phyloP scores from a whole-genome alignment of 2,797 vertebrate species.

The Ficedula albicollis region DNA sequence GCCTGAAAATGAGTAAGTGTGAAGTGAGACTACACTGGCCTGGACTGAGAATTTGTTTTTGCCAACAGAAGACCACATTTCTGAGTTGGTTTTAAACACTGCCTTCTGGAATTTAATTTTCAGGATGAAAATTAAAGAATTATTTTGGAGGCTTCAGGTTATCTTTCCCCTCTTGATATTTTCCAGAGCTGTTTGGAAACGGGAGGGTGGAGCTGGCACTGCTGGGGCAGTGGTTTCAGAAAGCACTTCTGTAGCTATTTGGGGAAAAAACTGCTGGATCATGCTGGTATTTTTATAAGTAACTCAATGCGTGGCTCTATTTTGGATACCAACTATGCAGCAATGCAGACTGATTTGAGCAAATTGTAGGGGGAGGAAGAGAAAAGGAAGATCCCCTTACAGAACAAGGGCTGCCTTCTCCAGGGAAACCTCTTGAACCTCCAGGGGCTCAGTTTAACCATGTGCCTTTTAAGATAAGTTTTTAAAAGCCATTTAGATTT shows the following conservation, averaged over 20 bases:
- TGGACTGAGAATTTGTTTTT: conserved; percentile 27
- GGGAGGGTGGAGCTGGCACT: conserved; percentile 1
- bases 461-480: background rate
- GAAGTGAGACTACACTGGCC: conserved; percentile 30
- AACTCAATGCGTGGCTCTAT: background rate
- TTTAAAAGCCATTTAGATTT: background rate
- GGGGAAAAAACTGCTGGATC: background rate
- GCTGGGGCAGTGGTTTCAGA: background rate
- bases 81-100: conserved; percentile 54
- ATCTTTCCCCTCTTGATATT: background rate
- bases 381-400: background rate
- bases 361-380: background rate
- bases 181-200: conserved; percentile 7
- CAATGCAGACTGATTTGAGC: background rate
- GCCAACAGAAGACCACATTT: conserved; percentile 45
- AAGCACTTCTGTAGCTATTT: background rate
- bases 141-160: background rate
- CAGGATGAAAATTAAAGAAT: background rate
- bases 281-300: conserved; percentile 15
- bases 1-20: conserved; percentile 53
- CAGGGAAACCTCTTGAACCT: background rate
- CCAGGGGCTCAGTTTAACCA: background rate
- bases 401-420: background rate
- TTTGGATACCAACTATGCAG: background rate
- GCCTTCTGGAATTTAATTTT: conserved; percentile 59